Conservation (phyloP, 2,113 vertebrate genomes). For the Ahaetulla prasina region DNA sequence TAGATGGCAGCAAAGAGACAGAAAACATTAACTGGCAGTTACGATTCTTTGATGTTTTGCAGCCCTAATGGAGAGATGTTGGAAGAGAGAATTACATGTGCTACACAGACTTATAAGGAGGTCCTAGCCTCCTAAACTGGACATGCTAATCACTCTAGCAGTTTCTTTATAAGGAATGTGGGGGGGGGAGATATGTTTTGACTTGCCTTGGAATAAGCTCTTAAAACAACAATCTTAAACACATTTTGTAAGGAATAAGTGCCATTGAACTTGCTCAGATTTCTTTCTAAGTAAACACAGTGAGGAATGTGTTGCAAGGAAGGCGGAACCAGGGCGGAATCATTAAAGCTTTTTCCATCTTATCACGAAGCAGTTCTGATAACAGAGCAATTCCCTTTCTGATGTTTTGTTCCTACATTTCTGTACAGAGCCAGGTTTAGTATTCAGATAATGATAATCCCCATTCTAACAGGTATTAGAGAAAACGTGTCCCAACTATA, state of each 20-base stretch:
- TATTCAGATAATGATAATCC: constrained; percentile 7
- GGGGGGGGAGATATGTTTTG: too few species aligned
- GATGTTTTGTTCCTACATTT: constrained; percentile 30
- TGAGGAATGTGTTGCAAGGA: not conserved
- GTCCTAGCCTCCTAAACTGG: not conserved
- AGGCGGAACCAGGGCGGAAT: constrained; percentile 32
- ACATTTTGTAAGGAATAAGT: not conserved
- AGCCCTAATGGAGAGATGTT: not conserved
- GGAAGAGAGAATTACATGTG: not conserved
- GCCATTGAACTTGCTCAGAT: not conserved
- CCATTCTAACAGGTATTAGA: not conserved
- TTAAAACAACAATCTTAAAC: not conserved
- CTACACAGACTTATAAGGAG: not conserved
- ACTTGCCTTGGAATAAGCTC: constrained; percentile 11
- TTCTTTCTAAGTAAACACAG: not conserved
- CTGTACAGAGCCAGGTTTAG: not conserved
- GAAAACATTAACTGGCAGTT: not conserved
- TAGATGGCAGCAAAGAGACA: not conserved
- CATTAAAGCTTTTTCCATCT: constrained; percentile 23
- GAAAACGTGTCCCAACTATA: not conserved
- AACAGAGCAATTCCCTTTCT: constrained; percentile 17
- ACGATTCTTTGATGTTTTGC: not conserved
- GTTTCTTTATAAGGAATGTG: not conserved
- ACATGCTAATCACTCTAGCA: not conserved
- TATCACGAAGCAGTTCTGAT: constrained; percentile 35